Conservation (phyloP, 2,888 invertebrate genomes). For the Trichogramma dendrolimi region DNA sequence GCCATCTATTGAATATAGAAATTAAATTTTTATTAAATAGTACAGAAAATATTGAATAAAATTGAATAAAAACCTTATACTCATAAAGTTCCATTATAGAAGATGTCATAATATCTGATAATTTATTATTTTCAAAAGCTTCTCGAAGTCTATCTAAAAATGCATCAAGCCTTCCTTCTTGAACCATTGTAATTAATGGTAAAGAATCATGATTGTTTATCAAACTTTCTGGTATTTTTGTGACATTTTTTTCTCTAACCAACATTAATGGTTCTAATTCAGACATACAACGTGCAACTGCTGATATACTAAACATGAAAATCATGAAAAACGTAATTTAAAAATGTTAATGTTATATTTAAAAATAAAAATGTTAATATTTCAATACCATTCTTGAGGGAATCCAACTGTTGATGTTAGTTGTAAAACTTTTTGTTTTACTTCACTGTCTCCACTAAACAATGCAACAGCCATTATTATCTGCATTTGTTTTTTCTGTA, state of each 20-base stretch:
- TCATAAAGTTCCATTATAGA: constrained; percentile 71
- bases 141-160: constrained; percentile 54
- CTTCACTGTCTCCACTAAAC: constrained; percentile 50
- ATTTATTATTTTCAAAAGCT: constrained; percentile 55
- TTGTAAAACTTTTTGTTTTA: constrained; percentile 51
- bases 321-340: constrained; percentile 4
- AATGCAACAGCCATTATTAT: constrained; percentile 55
- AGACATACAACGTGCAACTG: constrained; percentile 45
- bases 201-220: constrained; percentile 47
- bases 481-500: constrained; percentile 52
- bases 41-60: neutral
- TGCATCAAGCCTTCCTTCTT: constrained; percentile 56
- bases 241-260: constrained; percentile 37
- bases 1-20: constrained; percentile 47
- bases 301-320: constrained; percentile 34
- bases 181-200: constrained; percentile 51
- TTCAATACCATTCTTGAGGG: constrained; percentile 46
- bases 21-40: constrained; percentile 9
- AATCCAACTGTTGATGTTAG: constrained; percentile 50
- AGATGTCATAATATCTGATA: constrained; percentile 61
- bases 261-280: constrained; percentile 46
- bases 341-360: neutral
- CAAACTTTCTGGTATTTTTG: constrained; percentile 19
- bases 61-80: constrained; percentile 54
- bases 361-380: neutral